Base-by-base conservation (phyloP, 2,113 vertebrate genomes). In the Girardinichthys multiradiatus region DNA sequence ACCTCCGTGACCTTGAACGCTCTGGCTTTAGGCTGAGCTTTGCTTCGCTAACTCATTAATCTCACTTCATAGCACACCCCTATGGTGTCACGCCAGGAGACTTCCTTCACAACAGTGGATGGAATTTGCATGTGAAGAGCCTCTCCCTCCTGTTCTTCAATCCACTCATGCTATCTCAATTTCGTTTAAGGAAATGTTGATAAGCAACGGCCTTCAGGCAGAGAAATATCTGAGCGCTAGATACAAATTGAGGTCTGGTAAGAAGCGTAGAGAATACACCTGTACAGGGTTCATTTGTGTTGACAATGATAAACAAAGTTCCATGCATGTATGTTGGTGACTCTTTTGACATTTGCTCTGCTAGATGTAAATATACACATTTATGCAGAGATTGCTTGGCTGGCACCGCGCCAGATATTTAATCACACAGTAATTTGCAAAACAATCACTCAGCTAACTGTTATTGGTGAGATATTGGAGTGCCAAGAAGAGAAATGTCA, bases 401-500 rank as follows among this genome's bases (percentile, higher is more conserved):
- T 93, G 91, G 92, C 89, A 54, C 35, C 54, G 0, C 68, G 85
- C 82, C 89, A 92, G 89, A 90, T 88, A 84, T 86, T 91, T 91
- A 86, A 92, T 94, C 92, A 94, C 93, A 42, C 35, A 39, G 62
- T 64, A 93, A 95, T 94, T 94, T 93, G 84, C 86, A 74, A 89
- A 89, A 93, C 86, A 93, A 92, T 94, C 93, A 91, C 86, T 2
- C 77, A 65, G 73, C 85, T 92, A 92, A 93, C 92, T 94, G 92
- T 91, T 93, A 91, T 91, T 93, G 89, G 87, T 86, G 91, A 85
- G 86, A 87, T 87, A 87, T 81, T 73, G 82, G 67, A 91, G 85
- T 33, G 68, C 79, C 59, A 73, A 75, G 83, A 78, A 86, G 87
- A 85, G 75, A 89, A 88, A 87, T 90, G 86, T 91, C 90, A 91